These are phyloP conservation scores for Tangara arthus DNA, from an alignment of 2,797 vertebrate species.

Conservation along the genomic window DNA sequence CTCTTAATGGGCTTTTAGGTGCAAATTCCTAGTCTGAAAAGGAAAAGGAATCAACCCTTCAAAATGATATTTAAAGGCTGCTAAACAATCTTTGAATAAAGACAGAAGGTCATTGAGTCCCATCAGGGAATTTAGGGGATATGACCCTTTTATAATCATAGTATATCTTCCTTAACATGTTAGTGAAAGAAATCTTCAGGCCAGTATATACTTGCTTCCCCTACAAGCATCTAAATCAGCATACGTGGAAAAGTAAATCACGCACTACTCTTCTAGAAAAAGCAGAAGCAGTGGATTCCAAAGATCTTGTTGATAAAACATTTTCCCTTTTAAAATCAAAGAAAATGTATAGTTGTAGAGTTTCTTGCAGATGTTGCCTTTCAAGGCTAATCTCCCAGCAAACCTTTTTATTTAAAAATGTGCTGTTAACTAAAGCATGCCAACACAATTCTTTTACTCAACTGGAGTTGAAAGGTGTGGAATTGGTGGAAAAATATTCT, in stretches of 20 bases:
- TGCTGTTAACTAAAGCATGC: not conserved
- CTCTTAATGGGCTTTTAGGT: not conserved
- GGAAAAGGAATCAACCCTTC: not conserved
- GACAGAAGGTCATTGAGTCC: not conserved
- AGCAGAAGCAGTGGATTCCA: not conserved
- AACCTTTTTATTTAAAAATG: not conserved
- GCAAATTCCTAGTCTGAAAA: not conserved
- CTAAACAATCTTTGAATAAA: not conserved
- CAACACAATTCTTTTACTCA: not conserved
- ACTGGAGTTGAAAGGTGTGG: rapidly evolving
- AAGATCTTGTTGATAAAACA: not conserved
- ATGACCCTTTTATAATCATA: not conserved
- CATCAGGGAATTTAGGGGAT: not conserved
- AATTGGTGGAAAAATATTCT: not conserved
- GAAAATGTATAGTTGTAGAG: not conserved
- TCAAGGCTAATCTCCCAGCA: not conserved
- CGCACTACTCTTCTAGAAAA: not conserved
- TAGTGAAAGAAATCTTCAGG: not conserved
- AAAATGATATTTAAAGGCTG: not conserved
- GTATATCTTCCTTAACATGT: not conserved
- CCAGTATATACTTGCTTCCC: not conserved
- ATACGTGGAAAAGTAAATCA: not conserved
- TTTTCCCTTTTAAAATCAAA: not conserved
- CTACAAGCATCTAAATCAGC: not conserved
- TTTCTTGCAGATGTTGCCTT: not conserved